phyloP scores from a whole-genome alignment of 2,113 vertebrate genomes.

The Leuciscus idus region DNA sequence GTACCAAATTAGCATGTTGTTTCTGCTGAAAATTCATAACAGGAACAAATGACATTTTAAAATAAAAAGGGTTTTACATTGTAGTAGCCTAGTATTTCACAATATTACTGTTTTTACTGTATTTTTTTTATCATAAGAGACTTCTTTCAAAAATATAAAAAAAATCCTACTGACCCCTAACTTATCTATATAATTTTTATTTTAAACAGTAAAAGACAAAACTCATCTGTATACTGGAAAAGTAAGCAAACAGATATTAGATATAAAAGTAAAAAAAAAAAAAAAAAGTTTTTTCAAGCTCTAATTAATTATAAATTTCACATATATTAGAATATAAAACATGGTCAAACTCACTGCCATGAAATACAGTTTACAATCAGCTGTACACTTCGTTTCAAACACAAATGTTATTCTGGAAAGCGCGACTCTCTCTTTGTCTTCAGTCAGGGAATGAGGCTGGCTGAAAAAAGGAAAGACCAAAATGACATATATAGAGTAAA shows the following conservation, averaged over 20 bases:
- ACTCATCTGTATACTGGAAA: too few species aligned
- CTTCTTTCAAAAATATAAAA: not conserved
- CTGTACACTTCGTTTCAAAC: constrained; percentile 87
- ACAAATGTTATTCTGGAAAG: constrained; percentile 89
- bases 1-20: not conserved
- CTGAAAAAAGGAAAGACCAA: constrained; percentile 66
- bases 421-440: constrained; percentile 79
- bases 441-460: constrained; percentile 71
- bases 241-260: too few species aligned
- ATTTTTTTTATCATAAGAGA: not conserved
- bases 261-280: too few species aligned
- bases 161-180: not conserved
- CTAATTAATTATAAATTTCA: not conserved
- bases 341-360: constrained; percentile 79
- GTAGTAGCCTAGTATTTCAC: not conserved
- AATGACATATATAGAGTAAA: not conserved
- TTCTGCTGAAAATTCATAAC: not conserved
- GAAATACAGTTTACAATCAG: constrained; percentile 87
- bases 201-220: not conserved
- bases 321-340: not conserved
- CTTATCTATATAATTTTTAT: not conserved
- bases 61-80: not conserved
- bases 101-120: not conserved
- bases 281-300: not conserved
- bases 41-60: not conserved